phyloP scores from a whole-genome alignment of 2,888 invertebrate species.

The Glyphotaelius pellucidus region DNA sequence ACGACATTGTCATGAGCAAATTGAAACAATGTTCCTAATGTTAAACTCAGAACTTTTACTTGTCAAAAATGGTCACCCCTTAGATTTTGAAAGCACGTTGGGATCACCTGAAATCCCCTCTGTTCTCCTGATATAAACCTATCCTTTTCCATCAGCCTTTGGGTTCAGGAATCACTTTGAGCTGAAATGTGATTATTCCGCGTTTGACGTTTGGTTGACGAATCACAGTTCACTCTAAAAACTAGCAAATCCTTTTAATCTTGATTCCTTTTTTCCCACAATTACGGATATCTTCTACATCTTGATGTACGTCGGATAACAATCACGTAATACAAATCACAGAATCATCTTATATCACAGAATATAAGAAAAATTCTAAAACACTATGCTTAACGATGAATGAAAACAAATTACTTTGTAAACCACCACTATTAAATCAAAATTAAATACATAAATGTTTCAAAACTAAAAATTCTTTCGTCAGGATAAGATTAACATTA shows the following conservation, averaged over 20 bases:
- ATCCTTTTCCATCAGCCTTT: constrained; percentile 4
- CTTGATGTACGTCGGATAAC: background rate
- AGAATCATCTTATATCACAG: too few relatives aligned
- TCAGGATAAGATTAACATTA: too few relatives aligned
- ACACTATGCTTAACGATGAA: too few relatives aligned
- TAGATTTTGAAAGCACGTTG: background rate
- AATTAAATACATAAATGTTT: too few relatives aligned
- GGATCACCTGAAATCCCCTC: background rate
- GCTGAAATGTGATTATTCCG: constrained; percentile 22
- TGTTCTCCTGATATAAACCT: background rate
- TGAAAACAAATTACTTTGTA: too few relatives aligned
- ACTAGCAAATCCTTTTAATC: background rate
- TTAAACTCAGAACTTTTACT: background rate
- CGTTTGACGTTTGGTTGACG: constrained; percentile 25
- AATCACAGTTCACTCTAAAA: constrained; percentile 9
- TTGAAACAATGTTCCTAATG: too few relatives aligned
- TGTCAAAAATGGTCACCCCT: background rate
- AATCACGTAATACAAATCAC: background rate
- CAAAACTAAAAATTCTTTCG: too few relatives aligned
- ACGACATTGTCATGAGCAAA: too few relatives aligned
- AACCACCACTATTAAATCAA: too few relatives aligned
- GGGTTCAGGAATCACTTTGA: constrained; percentile 35
- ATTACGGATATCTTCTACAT: background rate
- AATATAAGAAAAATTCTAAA: background rate
- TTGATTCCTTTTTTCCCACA: background rate